Evolutionary conservation across 2,797 vertebrate species (phyloP), one percentile per base, ranked within the genome.

Genomic region (Phylloscopus collybita): DNA sequence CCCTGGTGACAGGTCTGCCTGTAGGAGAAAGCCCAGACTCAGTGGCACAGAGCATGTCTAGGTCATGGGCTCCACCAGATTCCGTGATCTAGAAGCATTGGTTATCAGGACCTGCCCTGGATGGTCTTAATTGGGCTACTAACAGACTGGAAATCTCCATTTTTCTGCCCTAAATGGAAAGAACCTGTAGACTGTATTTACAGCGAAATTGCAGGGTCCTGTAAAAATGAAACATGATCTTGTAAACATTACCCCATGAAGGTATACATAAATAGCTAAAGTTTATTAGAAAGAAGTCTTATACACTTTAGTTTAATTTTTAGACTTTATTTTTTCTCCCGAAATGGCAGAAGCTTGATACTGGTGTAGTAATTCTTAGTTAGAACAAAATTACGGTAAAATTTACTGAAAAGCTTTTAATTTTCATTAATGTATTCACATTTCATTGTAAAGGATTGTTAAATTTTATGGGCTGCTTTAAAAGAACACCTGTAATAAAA

Each of bases 221-320:
- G 23, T 94, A 91, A 92, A 96, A 91, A 69, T 62, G 62, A 84
- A 93, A 86, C 51, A 65, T 22, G 44, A 86, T 65, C 36, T 19
- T 18, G 9, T 74, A 86, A 16, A n/a, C 4, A 40, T 91, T 89
- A 83, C 44, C 29, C 26, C 1, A 0, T 42, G 30, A 72, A 93
- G 54, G 25, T 59, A 73, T 51, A 61, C 22, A 54, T 78, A 84
- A 83, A 92, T 71, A 49, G 30, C 30, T 87, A 50, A 92, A 71
- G 18, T 91, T 87, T 93, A 29, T 65, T 78, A 61, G 64, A 82
- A 64, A 70, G 21, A 87, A 80, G n/a, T 36, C n/a, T 89, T 80
- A 20, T 59, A 78, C 17, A 23, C 7, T 34, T 34, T 34, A 34
- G 8, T 34, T 34, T 34, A 34, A 34, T 34, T 34, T 34, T 34